phyloP scores from a whole-genome alignment of 1,140 invertebrate genomes.

The Littorina saxatilis region DNA sequence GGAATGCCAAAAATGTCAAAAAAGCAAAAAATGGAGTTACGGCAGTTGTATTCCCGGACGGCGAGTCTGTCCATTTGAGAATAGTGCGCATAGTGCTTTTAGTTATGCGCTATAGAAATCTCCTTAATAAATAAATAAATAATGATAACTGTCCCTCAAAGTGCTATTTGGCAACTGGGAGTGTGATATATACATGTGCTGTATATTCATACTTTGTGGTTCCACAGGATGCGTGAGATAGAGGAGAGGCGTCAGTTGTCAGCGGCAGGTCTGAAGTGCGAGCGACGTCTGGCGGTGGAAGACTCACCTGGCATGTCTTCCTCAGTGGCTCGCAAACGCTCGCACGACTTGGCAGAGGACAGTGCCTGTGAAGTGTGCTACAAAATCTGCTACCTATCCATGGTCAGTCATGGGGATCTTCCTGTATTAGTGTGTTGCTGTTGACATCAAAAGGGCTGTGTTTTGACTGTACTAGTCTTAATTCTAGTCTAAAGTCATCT shows the following conservation, averaged over 20 bases:
- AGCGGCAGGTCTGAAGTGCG: slow-evolving; percentile 80
- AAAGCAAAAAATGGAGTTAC: too few species aligned
- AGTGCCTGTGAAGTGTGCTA: slow-evolving; percentile 89
- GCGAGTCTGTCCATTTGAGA: too few species aligned
- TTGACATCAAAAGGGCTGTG: not conserved
- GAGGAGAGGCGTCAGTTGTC: slow-evolving; percentile 78
- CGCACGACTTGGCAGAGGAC: slow-evolving; percentile 80
- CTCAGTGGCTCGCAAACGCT: slow-evolving; percentile 73
- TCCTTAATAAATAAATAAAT: too few species aligned
- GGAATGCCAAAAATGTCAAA: too few species aligned
- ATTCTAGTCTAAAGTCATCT: not conserved
- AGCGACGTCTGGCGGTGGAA: slow-evolving; percentile 80
- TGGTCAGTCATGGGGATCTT: too few species aligned
- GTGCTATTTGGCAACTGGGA: too few species aligned
- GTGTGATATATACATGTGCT: too few species aligned
- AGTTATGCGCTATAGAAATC: too few species aligned
- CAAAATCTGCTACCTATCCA: slow-evolving; percentile 86
- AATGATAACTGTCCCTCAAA: too few species aligned
- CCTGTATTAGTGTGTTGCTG: not conserved
- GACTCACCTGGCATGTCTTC: slow-evolving; percentile 37
- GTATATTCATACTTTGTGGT: too few species aligned
- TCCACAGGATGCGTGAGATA: slow-evolving; percentile 78
- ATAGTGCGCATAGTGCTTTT: too few species aligned
- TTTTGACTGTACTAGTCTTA: not conserved
- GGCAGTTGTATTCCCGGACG: too few species aligned